Base-by-base conservation (phyloP, 2,113 vertebrate genomes). In the Dipodomys spectabilis region DNA sequence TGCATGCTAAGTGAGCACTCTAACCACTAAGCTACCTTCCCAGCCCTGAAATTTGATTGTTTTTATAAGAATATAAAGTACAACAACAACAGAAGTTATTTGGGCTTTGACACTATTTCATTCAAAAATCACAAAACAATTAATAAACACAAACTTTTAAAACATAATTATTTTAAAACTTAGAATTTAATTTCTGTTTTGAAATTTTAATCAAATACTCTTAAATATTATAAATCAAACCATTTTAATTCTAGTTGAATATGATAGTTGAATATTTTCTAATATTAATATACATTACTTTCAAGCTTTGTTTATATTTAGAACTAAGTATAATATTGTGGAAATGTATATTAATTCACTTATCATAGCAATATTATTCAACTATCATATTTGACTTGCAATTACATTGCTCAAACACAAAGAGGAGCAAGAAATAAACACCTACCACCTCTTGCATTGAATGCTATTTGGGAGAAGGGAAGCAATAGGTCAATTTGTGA, bases 101-200 rank as follows among this genome's bases (percentile, higher is more conserved):
- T 62, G 90, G 25, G 78, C 80, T 84, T 77, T 6, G 45, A 81
- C 86, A 71, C 15, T 68, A 25, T 75, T 90, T 87, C 27, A 71
- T 64, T 94, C 23, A 81, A 74, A 53, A 80, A 83, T 88, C 53
- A 57, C 19, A 88, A 95, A 92, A 45, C 85, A 9, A 90, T 82
- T 80, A 45, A 32, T 45, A 86, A 89, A 49, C 72, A 60, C 6
- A 86, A 71, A 82, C 15, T 79, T 74, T 64, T n/a, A 84, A 79
- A 39, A 64, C 69, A 32, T 39, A 80, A 49, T 75, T 80, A 83
- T 25, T 64, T 93, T 82, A 44, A 78, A 68, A 79, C 1, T 27
- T 81, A n/a, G 79, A 80, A 75, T 88, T 81, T 69, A 90, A 88
- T 75, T 86, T 94, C n/a, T 67, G 19, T 57, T 88, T 91, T 74